These are phyloP conservation scores for Drosophila emarginata DNA, from an alignment of 2,888 invertebrate genomes.

Conservation along the genomic window DNA sequence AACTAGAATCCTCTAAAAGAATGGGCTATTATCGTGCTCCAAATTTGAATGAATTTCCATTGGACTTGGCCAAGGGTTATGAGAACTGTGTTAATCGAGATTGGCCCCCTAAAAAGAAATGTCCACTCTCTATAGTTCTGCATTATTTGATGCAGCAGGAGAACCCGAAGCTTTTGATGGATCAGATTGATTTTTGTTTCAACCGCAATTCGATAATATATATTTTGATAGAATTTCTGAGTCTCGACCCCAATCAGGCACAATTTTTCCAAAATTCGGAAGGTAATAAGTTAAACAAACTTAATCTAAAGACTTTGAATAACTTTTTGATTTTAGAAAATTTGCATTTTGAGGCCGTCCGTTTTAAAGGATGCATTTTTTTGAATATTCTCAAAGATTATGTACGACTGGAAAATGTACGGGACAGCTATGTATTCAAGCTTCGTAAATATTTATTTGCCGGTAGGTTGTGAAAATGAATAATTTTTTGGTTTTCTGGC, in stretches of 20 bases:
- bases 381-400: not conserved
- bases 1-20: not conserved
- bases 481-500: not conserved
- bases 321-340: not conserved
- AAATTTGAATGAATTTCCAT: not conserved
- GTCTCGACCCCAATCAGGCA: no score
- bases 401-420: no score
- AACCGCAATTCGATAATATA: not conserved
- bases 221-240: not conserved
- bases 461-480: conserved; percentile 15
- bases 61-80: not conserved
- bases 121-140: not conserved
- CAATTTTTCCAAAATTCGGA: no score
- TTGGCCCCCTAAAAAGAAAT: not conserved
- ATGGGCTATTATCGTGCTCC: conserved; percentile 23
- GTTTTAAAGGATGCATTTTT: conserved; percentile 20
- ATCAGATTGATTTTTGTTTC: not conserved
- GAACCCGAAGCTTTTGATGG: not conserved
- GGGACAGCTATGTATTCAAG: conserved; percentile 2
- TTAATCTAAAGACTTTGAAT: not conserved
- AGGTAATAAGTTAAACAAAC: no score
- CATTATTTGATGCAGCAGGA: conserved; percentile 9
- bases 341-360: not conserved
- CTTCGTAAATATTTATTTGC: conserved; percentile 21
- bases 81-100: not conserved